These are phyloP conservation scores for Iselma pallidipennis DNA, from an alignment of 2,888 invertebrate species.

Conservation along the genomic window DNA sequence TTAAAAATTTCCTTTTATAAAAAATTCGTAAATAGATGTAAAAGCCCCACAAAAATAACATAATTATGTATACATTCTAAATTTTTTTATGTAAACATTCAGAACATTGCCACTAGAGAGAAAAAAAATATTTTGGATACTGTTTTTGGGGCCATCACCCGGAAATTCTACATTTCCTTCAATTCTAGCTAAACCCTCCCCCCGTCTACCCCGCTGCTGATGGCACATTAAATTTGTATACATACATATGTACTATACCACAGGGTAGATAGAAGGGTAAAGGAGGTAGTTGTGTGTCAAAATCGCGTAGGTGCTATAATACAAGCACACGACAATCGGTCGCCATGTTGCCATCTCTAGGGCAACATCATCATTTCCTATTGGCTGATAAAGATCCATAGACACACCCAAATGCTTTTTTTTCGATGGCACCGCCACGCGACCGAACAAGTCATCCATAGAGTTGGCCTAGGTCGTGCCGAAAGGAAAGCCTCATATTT, in stretches of 20 bases:
- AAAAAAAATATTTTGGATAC: too few relatives aligned
- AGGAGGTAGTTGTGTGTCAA: not conserved
- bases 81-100: too few relatives aligned
- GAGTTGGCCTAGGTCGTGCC: conserved; percentile 23
- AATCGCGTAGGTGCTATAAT: conserved; percentile 19
- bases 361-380: conserved; percentile 19
- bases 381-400: conserved; percentile 21
- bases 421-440: conserved; percentile 14
- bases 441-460: conserved; percentile 18
- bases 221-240: too few relatives aligned
- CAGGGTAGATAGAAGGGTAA: not conserved
- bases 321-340: not conserved
- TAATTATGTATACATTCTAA: too few relatives aligned
- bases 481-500: conserved; percentile 3
- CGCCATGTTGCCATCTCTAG: conserved; percentile 25
- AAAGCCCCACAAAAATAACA: too few relatives aligned
- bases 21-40: too few relatives aligned
- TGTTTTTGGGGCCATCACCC: too few relatives aligned
- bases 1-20: too few relatives aligned
- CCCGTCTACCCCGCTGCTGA: too few relatives aligned
- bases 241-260: not conserved
- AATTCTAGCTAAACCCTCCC: too few relatives aligned
- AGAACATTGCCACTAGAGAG: too few relatives aligned
- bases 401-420: conserved; percentile 25
- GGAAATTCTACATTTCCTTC: too few relatives aligned